phyloP scores from a whole-genome alignment of 1,140 invertebrate species.

The Coboldia fuscipes region DNA sequence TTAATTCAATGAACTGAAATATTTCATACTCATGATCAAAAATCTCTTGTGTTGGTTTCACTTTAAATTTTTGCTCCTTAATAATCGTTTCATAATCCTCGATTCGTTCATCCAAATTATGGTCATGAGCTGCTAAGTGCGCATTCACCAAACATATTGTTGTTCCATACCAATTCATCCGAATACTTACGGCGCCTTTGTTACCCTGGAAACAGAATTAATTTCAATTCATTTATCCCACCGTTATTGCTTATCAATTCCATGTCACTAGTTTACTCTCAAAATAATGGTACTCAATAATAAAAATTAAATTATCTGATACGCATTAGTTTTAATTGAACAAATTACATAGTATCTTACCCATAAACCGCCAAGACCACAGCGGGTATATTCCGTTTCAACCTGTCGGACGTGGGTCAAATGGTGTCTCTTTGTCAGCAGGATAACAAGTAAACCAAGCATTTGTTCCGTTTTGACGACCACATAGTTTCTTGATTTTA shows the following conservation, averaged over 20 bases:
- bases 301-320: no score
- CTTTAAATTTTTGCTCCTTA: conserved; percentile 44
- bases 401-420: conserved; percentile 58
- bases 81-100: conserved; percentile 71
- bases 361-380: conserved; percentile 78
- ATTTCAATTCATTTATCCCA: no score
- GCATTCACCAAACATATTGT: conserved; percentile 73
- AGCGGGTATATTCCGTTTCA: conserved; percentile 64
- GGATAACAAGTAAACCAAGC: conserved; percentile 53
- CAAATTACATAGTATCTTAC: conserved; percentile 22
- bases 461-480: conserved; percentile 53
- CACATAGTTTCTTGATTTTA: conserved; percentile 49
- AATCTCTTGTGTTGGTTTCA: conserved; percentile 54
- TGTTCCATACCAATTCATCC: conserved; percentile 67
- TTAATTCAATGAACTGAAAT: neutral
- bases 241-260: no score
- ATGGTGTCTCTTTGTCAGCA: conserved; percentile 58
- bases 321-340: no score
- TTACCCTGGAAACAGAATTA: conserved; percentile 50
- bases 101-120: conserved; percentile 55
- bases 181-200: conserved; percentile 77
- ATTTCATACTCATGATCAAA: conserved; percentile 67
- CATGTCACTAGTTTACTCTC: no score
- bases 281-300: no score
- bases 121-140: conserved; percentile 74